phyloP scores from a whole-genome alignment of 2,113 vertebrate genomes.

The Rattus rattus region DNA sequence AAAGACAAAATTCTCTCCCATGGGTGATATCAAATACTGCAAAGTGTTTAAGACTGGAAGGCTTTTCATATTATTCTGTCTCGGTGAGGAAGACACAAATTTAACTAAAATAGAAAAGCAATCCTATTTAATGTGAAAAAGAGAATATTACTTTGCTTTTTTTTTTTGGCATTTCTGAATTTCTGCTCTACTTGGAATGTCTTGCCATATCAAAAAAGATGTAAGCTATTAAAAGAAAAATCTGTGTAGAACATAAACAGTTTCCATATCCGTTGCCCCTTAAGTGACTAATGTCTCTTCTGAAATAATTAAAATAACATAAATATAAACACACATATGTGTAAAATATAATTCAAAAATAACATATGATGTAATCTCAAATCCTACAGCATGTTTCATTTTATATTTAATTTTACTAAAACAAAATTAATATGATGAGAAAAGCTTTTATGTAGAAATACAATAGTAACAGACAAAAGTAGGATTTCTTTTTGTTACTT shows the following conservation, averaged over 20 bases:
- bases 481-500: neutral
- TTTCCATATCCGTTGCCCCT: too few relatives aligned
- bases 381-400: neutral
- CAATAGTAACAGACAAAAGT: neutral
- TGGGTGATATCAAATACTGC: conserved; percentile 12
- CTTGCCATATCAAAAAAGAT: neutral
- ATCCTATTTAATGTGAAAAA: neutral
- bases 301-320: neutral
- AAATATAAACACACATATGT: neutral
- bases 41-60: conserved; percentile 1
- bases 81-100: conserved; percentile 42
- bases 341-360: neutral
- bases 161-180: neutral
- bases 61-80: neutral
- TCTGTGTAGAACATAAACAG: neutral
- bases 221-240: neutral
- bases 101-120: conserved; percentile 1
- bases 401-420: conserved; percentile 45
- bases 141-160: neutral
- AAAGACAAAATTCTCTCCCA: conserved; percentile 17
- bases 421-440: neutral
- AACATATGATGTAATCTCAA: neutral
- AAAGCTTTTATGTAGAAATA: neutral
- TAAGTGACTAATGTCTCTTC: neutral
- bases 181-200: neutral